Evolutionary conservation across 2,113 vertebrate genomes (phyloP), one percentile per base, ranked within the genome.

Genomic region (Spermophilus dauricus): DNA sequence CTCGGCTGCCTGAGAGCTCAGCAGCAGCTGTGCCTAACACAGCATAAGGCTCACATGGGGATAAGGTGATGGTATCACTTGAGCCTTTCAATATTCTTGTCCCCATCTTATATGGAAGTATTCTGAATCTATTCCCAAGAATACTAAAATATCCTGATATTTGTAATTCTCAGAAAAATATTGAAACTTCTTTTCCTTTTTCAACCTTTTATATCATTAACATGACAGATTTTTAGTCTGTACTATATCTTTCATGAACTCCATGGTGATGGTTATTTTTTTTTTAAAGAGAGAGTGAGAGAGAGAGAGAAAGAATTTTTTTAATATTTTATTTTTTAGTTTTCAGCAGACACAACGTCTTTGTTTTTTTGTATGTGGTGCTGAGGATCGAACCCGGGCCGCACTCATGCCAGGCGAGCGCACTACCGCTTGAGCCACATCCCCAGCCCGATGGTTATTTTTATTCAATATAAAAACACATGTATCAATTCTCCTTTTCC

Each of bases 261-360:
- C 75, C 73, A 81, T 1, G 80, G 34, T 86, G 48, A 80, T 8
- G n/a, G 12, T 67, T 84, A 26, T 75, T 94, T 97, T 81, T 92
- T 37, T 37, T 37, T 37, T 37, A 37, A 37, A 37, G 37, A 37
- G 37, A 37, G 37, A 37, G 37, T 37, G 37, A 37, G 37, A 37
- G 37, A 37, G 37, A 37, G 37, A 37, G 37, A 37, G 37, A 37
- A n/a, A n/a, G 37, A 37, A 37, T 37, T 37, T 37, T 37, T 37
- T 37, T 37, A 37, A 37, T 37, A 37, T 37, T 37, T 37, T 37
- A 37, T 37, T 37, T 37, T 37, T 37, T 37, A 37, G 37, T 37
- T 37, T 37, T 37, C 37, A 37, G 37, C 37, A 2, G 37, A 37
- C 37, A 37, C 37, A 37, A 37, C 37, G 2, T 37, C 37, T 37